Evolutionary conservation across 2,888 invertebrate species (phyloP).

Genomic region (Aspidapion aeneum): DNA sequence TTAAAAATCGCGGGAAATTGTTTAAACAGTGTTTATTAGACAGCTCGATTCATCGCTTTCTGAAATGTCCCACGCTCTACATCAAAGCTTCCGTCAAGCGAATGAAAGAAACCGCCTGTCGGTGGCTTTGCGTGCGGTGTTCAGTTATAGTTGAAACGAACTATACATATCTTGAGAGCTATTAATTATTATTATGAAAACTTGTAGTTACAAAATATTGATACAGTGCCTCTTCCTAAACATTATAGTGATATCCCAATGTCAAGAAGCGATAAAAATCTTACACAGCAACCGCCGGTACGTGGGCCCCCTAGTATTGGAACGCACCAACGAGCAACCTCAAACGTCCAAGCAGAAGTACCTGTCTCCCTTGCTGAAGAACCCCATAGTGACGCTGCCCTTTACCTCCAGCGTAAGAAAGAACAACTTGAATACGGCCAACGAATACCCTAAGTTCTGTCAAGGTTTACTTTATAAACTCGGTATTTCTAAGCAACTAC

Average conservation of each 20-base stretch:
- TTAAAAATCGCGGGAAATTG: no score
- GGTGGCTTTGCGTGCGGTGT: no score
- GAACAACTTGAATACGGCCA: conserved; percentile 6
- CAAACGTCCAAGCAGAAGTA: conserved; percentile 29
- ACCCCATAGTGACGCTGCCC: conserved; percentile 26
- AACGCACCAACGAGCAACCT: conserved; percentile 23
- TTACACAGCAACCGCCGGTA: conserved; percentile 33
- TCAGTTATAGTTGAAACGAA: no score
- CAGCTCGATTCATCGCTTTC: no score
- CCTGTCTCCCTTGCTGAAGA: conserved; percentile 29
- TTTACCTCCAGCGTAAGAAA: conserved; percentile 30
- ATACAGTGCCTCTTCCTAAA: conserved; percentile 15
- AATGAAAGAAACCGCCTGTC: no score
- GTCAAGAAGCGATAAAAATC: conserved; percentile 45
- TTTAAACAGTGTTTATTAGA: no score
- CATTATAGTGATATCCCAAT: conserved; percentile 46
- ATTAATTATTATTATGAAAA: no score
- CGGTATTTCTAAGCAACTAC: conserved; percentile 10
- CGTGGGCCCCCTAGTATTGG: conserved; percentile 37
- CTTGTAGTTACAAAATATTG: background rate
- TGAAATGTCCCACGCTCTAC: no score
- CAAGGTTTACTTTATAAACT: conserved; percentile 14
- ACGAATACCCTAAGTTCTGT: conserved; percentile 20
- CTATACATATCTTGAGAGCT: no score
- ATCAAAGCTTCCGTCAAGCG: no score